phyloP scores from a whole-genome alignment of 2,888 invertebrate genomes.

The Adelphocoris suturalis region DNA sequence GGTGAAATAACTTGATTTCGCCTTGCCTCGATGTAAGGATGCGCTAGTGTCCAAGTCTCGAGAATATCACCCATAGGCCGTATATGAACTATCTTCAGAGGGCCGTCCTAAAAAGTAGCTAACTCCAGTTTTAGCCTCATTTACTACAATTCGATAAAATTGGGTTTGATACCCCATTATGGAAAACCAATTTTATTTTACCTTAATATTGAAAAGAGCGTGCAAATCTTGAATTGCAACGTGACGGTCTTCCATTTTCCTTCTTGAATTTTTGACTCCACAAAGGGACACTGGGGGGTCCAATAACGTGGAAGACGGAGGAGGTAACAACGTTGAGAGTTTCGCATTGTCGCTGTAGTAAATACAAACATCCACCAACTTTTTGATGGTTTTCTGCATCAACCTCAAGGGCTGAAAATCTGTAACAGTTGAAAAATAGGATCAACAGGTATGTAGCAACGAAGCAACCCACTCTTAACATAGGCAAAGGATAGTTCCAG shows the following conservation, averaged over 20 bases:
- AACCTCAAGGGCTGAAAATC: slow-evolving; percentile 86
- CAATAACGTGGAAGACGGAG: slow-evolving; percentile 79
- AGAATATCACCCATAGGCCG: too few species aligned
- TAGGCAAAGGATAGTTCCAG: too few species aligned
- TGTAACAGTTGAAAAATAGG: slow-evolving; percentile 79
- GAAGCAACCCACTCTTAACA: too few species aligned
- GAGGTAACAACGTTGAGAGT: slow-evolving; percentile 83
- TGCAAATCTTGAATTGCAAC: slow-evolving; percentile 91
- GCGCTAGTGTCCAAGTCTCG: too few species aligned
- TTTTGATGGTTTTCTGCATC: slow-evolving; percentile 87
- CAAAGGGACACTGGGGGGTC: slow-evolving; percentile 82
- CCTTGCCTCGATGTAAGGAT: too few species aligned
- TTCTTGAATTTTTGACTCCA: slow-evolving; percentile 89
- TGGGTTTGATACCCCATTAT: too few species aligned
- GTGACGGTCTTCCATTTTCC: slow-evolving; percentile 96
- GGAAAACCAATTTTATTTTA: slow-evolving; percentile 77
- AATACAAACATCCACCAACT: slow-evolving; percentile 86
- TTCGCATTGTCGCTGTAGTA: slow-evolving; percentile 85
- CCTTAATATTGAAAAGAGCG: slow-evolving; percentile 88
- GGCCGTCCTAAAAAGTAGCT: too few species aligned
- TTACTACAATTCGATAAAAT: too few species aligned
- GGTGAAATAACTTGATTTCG: too few species aligned
- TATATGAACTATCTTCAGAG: too few species aligned
- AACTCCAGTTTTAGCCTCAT: too few species aligned
- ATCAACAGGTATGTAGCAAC: slow-evolving; percentile 30